These are phyloP conservation scores for Drosophila seclusa DNA, from an alignment of 2,888 invertebrate species.

Conservation along the genomic window DNA sequence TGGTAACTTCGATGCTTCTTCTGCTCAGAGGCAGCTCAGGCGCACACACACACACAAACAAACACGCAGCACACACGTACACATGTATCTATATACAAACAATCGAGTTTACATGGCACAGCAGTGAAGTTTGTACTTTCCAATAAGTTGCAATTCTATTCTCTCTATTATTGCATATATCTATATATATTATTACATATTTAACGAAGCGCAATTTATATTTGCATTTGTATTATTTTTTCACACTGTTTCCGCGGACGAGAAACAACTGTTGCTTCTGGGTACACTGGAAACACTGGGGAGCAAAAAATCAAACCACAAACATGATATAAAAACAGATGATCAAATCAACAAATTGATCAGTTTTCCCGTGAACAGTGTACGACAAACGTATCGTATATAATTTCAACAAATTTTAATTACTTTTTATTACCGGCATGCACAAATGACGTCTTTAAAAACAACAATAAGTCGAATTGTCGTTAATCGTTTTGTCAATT, in stretches of 20 bases:
- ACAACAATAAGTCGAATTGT: not conserved
- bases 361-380: conserved; percentile 14
- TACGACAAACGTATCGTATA: conserved; percentile 10
- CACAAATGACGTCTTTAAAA: conserved; percentile 1
- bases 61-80: conserved; percentile 7
- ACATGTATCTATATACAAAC: conserved; percentile 27
- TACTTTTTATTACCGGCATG: conserved; percentile 35
- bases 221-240: conserved; percentile 35
- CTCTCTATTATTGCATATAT: conserved; percentile 10
- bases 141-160: conserved; percentile 65
- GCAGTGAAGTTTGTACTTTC: conserved; percentile 62
- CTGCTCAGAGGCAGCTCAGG: conserved; percentile 38
- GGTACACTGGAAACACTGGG: conserved; percentile 34
- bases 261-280: conserved; percentile 54
- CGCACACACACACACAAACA: conserved; percentile 13
- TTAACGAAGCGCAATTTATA: conserved; percentile 48
- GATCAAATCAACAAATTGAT: conserved; percentile 18
- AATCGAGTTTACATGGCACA: conserved; percentile 43
- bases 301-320: conserved; percentile 25
- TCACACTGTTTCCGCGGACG: conserved; percentile 16
- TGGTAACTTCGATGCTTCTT: conserved; percentile 62
- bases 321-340: conserved; percentile 13
- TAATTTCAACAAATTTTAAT: conserved; percentile 8
- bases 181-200: conserved; percentile 13
- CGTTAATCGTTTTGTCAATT: conserved; percentile 5